Base-by-base conservation (phyloP, 2,113 vertebrate species). In the Labeo rohita region DNA sequence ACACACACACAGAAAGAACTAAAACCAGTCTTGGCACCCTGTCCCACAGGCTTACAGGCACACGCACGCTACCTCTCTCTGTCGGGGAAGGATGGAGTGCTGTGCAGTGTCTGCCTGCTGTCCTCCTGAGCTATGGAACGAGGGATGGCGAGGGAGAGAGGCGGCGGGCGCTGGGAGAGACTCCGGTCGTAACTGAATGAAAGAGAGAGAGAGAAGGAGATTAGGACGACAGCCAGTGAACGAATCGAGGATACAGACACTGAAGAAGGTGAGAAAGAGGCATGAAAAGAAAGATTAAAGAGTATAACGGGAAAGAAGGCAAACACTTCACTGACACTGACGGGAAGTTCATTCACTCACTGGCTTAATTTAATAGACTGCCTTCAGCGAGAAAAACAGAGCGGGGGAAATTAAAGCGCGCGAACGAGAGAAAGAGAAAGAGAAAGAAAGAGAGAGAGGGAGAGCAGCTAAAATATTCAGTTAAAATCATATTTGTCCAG, bases 61-160 rank as follows among this genome's bases (percentile, higher is more conserved):
- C 87, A 87, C 88, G 90, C 84, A 91, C 91, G 89, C 92, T 95
- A 96, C 95, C 95, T 95, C 93, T 96, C 95, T 88, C 95, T 94
- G 94, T 96, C 94, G 78, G 91, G 90, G 91, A 95, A 94, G 87
- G 95, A 94, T 83, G 95, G 93, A 89, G 94, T 92, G 92, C 94
- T 95, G 92, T 94, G 95, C 87, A 95, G 89, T 76, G 94, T 94
- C 93, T 95, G 94, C 89, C 95, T 93, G 90, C 95, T 95, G 89
- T 95, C 95, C 93, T 96, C 95, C 47, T 92, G 92, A 88, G 92
- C 91, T 12, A 96, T 93, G 84, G 94, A 90, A 6, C 94, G 93
- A 83, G 94, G 93, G 87, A 95, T 93, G 8, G 94, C 91, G 16
- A 95, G 94, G 66, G 94, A 94, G 85, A 95, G 95, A 49, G 95